phyloP scores from a whole-genome alignment of 64 coral and sea anemone species.

The Montipora foliosa region DNA sequence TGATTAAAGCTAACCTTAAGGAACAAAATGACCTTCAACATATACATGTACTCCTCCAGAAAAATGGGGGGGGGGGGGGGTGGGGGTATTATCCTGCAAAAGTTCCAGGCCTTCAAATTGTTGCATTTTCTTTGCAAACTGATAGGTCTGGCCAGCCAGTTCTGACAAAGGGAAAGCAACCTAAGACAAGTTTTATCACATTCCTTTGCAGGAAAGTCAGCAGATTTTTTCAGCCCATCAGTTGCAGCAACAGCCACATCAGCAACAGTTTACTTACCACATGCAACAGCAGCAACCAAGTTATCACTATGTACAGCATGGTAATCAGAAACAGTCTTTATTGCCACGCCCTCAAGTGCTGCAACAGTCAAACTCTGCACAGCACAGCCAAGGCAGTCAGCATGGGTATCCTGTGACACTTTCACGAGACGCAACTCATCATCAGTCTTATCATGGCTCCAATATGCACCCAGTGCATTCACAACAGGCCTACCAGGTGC shows the following conservation, averaged over 20 bases:
- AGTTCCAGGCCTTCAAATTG: too few relatives aligned
- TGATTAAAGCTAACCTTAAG: too few relatives aligned
- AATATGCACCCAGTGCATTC: conserved; percentile 5
- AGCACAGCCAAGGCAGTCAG: conserved; percentile 38
- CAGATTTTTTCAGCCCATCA: conserved; percentile 34
- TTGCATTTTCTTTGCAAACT: too few relatives aligned
- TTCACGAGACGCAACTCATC: conserved; percentile 31
- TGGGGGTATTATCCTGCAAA: too few relatives aligned
- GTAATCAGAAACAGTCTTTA: conserved; percentile 29
- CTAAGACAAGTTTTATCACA: not conserved
- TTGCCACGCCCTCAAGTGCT: not conserved
- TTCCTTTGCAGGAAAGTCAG: conserved; percentile 16
- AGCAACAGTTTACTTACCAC: conserved; percentile 45
- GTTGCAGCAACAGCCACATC: conserved; percentile 24
- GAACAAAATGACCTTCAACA: too few relatives aligned
- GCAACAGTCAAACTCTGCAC: conserved; percentile 1
- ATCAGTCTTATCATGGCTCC: conserved; percentile 36
- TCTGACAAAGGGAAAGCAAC: too few relatives aligned
- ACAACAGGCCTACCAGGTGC: conserved; percentile 21
- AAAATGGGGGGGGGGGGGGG: too few relatives aligned
- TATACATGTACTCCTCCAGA: too few relatives aligned
- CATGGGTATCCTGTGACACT: conserved; percentile 42
- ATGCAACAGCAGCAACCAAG: conserved; percentile 31
- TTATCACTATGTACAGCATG: conserved; percentile 33
- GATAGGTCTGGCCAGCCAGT: too few relatives aligned